Evolutionary conservation across 2,113 vertebrate species (phyloP), one percentile per base, ranked within the genome.

Genomic region (Spilogale gracilis): DNA sequence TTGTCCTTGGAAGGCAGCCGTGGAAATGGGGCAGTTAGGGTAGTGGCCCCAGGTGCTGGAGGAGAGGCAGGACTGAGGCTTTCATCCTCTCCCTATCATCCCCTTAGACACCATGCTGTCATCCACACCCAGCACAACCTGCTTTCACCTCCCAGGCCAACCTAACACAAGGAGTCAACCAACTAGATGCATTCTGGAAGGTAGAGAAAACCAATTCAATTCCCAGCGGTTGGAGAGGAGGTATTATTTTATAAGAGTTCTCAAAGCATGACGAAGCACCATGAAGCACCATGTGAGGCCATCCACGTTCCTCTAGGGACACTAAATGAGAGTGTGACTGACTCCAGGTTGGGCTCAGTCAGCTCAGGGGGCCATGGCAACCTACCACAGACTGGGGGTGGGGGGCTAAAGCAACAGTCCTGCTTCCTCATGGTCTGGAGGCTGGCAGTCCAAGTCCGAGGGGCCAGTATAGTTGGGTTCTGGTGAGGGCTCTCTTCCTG

Each of bases 11-110:
- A 38, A 86, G 73, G 14, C 13, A 6, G 43, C 38, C 13, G 32
- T 1, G 9, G 54, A 10, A 18, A n/a, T 3, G 65, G 48, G 9
- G 6, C 48, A 20, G 38, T 10, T 69, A 1, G 0, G 3, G 8
- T 10, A 17, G 23, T 9, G 14, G 50, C 48, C 1, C 9, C 54
- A 45, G 30, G 13, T 8, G 25, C n/a, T 38, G 76, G 32, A 48
- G 54, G 13, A 27, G 32, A 30, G 60, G 18, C 12, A 5, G 9
- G 27, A 2, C 78, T 6, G 43, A 69, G 45, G 69, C 9, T 32
- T 61, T 54, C 11, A 5, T 11, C 6, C 27, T 23, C 7, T 20
- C 60, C 45, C 52, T 1, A 0, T 13, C 14, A 18, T 21, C 14
- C 8, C 69, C 9, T 2, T 17, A 83, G 27, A 38, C 38, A 38